phyloP scores from a whole-genome alignment of 2,113 vertebrate species.

The Myiopsitta monachus region DNA sequence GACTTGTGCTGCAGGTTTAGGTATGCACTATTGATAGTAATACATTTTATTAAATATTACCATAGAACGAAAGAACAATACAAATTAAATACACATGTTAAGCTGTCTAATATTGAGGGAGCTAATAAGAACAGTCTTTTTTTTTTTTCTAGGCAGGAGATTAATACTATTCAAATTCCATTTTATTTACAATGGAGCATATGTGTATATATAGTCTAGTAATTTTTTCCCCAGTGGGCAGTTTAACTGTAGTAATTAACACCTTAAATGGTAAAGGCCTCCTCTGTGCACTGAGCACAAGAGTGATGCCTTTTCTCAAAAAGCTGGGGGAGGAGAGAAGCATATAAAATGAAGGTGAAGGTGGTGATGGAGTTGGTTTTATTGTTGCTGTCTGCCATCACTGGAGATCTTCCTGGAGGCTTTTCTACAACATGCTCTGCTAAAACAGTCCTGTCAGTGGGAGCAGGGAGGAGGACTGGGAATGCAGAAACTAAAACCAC shows the following conservation, averaged over 20 bases:
- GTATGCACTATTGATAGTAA: not conserved
- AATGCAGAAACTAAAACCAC: not conserved
- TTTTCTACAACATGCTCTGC: not conserved
- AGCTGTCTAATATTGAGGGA: not conserved
- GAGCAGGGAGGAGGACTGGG: not conserved
- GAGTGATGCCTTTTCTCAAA: not conserved
- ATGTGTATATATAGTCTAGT: not conserved
- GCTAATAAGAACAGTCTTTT: not conserved
- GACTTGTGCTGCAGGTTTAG: not conserved
- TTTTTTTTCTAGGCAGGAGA: not conserved
- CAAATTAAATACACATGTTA: not conserved
- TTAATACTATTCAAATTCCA: not conserved
- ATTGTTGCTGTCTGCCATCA: not conserved
- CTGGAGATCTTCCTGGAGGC: not conserved
- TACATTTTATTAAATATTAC: not conserved
- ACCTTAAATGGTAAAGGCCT: not conserved
- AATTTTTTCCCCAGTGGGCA: not conserved
- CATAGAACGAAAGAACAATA: not conserved
- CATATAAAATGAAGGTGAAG: not conserved
- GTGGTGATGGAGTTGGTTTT: not conserved
- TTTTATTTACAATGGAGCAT: not conserved
- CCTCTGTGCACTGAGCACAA: not conserved
- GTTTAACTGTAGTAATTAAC: not conserved
- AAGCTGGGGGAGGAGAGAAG: not conserved
- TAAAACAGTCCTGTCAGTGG: not conserved